Conservation (phyloP, 2,888 invertebrate species). For the Acrobasis repandana region DNA sequence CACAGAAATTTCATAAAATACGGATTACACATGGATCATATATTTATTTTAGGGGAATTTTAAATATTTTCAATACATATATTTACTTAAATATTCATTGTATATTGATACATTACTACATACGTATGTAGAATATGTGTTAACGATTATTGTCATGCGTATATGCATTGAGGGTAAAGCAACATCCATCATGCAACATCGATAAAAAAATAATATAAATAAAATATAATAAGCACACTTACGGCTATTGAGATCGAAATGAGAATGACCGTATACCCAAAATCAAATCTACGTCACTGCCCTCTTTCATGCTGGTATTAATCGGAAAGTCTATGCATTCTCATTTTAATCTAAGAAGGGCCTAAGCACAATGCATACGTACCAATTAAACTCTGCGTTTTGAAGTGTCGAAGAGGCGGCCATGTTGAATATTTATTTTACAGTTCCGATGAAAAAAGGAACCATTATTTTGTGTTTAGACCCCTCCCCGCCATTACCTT, state of each 20-base stretch:
- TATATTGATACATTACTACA: constrained; percentile 24
- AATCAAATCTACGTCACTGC: constrained; percentile 39
- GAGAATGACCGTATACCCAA: constrained; percentile 72
- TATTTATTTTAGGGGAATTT: constrained; percentile 12
- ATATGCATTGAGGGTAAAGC: constrained; percentile 70
- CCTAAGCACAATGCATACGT: constrained; percentile 52
- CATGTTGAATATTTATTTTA: background rate
- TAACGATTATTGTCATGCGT: constrained; percentile 54
- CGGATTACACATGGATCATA: constrained; percentile 9
- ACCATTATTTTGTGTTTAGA: constrained; percentile 30
- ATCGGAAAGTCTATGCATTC: constrained; percentile 56
- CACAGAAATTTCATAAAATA: constrained; percentile 20
- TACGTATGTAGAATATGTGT: constrained; percentile 23
- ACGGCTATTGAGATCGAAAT: constrained; percentile 67
- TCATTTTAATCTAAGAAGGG: constrained; percentile 72
- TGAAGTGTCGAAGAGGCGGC: background rate
- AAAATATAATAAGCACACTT: constrained; percentile 48
- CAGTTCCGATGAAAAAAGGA: background rate
- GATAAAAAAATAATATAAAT: constrained; percentile 51
- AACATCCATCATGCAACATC: constrained; percentile 78
- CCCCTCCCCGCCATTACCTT: constrained; percentile 27
- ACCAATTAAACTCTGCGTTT: constrained; percentile 13
- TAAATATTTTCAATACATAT: constrained; percentile 17
- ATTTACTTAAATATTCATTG: constrained; percentile 27
- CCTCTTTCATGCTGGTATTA: constrained; percentile 44